Evolutionary conservation across 2,113 vertebrate genomes (phyloP).

Genomic region (Embiotoca jacksoni): DNA sequence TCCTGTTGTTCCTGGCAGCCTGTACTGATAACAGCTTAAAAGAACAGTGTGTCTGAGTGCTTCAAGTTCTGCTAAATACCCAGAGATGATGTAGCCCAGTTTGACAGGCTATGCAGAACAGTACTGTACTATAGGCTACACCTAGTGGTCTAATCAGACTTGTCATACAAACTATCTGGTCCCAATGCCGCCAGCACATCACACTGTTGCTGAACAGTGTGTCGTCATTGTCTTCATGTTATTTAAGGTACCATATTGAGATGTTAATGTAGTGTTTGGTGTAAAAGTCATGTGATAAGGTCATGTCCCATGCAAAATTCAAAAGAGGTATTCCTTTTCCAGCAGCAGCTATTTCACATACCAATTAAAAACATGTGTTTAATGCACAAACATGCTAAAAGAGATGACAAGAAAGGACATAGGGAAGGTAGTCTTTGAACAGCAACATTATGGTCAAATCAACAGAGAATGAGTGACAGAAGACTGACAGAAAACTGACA

Average conservation of each 20-base stretch:
- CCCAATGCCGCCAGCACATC: constrained; percentile 27
- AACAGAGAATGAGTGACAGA: constrained; percentile 43
- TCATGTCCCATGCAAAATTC: constrained; percentile 48
- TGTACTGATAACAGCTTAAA: constrained; percentile 32
- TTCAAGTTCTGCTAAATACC: constrained; percentile 19
- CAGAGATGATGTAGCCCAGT: neutral
- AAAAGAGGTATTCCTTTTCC: constrained; percentile 51
- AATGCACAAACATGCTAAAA: constrained; percentile 65
- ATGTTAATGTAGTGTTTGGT: constrained; percentile 39
- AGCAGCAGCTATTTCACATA: constrained; percentile 68
- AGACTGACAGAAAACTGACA: constrained; percentile 31
- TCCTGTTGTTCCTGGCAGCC: constrained; percentile 63
- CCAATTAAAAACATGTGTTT: constrained; percentile 50
- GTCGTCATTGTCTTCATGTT: constrained; percentile 10
- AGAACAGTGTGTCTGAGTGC: constrained; percentile 43
- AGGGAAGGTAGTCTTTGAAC: constrained; percentile 35
- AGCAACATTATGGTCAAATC: constrained; percentile 35
- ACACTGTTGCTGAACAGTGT: constrained; percentile 9
- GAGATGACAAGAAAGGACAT: constrained; percentile 46
- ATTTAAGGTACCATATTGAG: constrained; percentile 30
- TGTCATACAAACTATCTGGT: constrained; percentile 36
- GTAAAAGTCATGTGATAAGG: constrained; percentile 32
- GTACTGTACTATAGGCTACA: constrained; percentile 1
- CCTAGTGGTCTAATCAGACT: constrained; percentile 31
- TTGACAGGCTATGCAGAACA: constrained; percentile 7